Evolutionary conservation across 2,888 invertebrate species (phyloP), one percentile per base, ranked within the genome.

Genomic region (Polylopha cassiicola): DNA sequence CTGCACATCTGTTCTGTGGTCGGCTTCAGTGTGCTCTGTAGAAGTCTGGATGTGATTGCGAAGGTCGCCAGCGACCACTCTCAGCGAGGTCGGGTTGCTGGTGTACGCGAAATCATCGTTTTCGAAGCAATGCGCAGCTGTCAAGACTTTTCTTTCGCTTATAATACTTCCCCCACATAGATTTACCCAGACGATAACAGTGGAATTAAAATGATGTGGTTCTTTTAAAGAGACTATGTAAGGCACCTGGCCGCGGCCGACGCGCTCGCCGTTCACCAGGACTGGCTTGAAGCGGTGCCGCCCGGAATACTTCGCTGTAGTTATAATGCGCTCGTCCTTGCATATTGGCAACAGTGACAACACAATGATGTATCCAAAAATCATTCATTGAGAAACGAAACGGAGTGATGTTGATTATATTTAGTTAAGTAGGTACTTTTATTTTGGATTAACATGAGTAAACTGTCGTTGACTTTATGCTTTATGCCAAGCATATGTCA

Each of bases 41-140:
- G n/a, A n/a, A n/a, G n/a, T n/a, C n/a, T n/a, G n/a, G 11, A 37
- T 8, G 11, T 5, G 17, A 17, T 18, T 30, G 16, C 16, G 10
- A 2, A 37, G 24, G 9, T 37, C 16, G 3, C 42, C 42, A 4
- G 42, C 42, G 15, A 37, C 42, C 5, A 31, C 21, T 18, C 16
- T 21, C 4, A 42, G 17, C 7, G 3, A 5, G n/a, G 20, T 10
- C 6, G 37, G 36, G 9, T 31, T 5, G 14, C 14, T 22, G 13
- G 4, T 17, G 31, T 16, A 31, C 8, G 2, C 6, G 27, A 37
- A 42, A 9, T 26, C 4, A 20, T 36, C n/a, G n/a, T 4, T 4
- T 29, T 42, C 42, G 37, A 42, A 42, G 37, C 36, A 42, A 27
- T 42, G 42, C 1, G 42, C 42, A 11, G 42, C 36, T 4, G 42